Base-by-base conservation (phyloP, 2,113 vertebrate species). In the Muntiacus reevesi region DNA sequence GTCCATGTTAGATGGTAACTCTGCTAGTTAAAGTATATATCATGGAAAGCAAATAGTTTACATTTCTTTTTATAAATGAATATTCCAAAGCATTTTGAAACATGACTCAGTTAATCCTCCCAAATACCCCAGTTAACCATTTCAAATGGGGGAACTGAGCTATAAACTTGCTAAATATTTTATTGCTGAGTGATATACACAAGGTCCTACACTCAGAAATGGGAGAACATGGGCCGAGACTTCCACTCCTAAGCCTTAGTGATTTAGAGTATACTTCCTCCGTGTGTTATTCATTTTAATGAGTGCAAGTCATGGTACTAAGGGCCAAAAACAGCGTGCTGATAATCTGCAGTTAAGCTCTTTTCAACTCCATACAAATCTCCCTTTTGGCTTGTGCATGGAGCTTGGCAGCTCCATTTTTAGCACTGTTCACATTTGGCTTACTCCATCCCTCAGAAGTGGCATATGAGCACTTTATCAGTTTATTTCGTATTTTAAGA, bases 341-440 rank as follows among this genome's bases (percentile, higher is more conserved):
- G 91, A 96, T 98, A 97, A 96, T 98, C 92, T 97, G 55, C 98
- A 98, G 98, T 91, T 98, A 97, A 98, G 97, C 97, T 94, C 96
- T 97, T 98, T 97, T 89, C 97, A 98, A 96, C 98, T 97, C 97
- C 89, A 11, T 82, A 87, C 94, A 97, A 97, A 96, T 98, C 98
- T 98, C 97, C 97, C 95, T 98, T 76, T 96, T 98, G 98, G 97
- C 98, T 97, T 96, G 59, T 98, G 97, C 91, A 88, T 94, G 88
- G 97, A 97, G 87, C 45, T 95, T 98, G 98, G 97, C 97, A 89
- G 96, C 98, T 98, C 97, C 79, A 76, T 93, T 96, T 96, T 95
- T 97, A 97, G 87, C 88, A 43, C 82, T 97, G 92, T 95, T 98
- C 89, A 33, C 83, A 93, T 98, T 98, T 98, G 95, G 97, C 98